Evolutionary conservation across 2,113 vertebrate genomes (phyloP), one percentile per base, ranked within the genome.

Genomic region (Prinia subflava): DNA sequence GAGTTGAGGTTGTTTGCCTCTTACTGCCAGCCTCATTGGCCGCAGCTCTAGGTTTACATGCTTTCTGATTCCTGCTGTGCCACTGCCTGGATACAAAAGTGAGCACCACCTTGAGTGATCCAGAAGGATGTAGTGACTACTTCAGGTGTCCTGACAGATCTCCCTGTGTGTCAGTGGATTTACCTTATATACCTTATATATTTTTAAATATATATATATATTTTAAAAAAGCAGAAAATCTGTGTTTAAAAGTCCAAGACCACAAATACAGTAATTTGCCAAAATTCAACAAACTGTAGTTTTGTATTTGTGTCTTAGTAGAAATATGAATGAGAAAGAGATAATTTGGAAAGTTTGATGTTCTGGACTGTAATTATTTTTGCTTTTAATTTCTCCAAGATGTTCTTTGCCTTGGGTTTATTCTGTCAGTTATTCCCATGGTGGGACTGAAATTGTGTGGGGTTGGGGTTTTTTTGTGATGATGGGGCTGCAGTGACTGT

Each of bases 401-500:
- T 70, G 31, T 52, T 69, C 6, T 80, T 83, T 85, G 64, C 25
- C 37, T 52, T 55, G 22, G 8, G 4, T 79, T 92, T 89, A 62
- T 71, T 90, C 41, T 87, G 44, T 47, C 21, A 46, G 35, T 83
- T 68, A 60, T 85, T 79, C 27, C 35, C 25, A 14, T 65, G 16
- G 16, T 69, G 42, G 16, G 24, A 67, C 35, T 74, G 42, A 69
- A 92, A 37, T 57, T 20, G 6, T 23, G 7, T 62, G 31, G 28
- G 5, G 15, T 17, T 74, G 62, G 30, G 2, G 30, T 2, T 42
- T 52, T 57, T 47, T 62, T 28, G 21, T 1, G 3, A 10, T 25
- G 21, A 39, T 12, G 1, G 1, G 59, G 47, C 39, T 2, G 3
- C 60, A 37, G 52, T 5, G 50, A 30, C 46, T 46, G 28, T 0